phyloP scores from a whole-genome alignment of 2,113 vertebrate genomes.

The Pachycephala philippinensis region DNA sequence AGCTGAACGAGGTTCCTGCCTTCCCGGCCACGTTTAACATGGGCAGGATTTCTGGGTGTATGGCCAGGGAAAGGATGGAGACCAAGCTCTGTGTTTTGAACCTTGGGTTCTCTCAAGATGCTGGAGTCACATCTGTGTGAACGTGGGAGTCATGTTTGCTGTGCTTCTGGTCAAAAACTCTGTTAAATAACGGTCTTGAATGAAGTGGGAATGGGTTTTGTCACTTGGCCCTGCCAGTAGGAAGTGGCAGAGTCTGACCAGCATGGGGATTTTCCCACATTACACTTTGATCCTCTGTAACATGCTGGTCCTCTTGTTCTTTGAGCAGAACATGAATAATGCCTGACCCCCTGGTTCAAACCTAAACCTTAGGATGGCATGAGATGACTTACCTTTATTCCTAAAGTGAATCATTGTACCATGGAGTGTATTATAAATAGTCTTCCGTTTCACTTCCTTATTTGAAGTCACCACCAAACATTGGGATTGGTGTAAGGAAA shows the following conservation, averaged over 20 bases:
- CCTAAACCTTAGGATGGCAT: neutral
- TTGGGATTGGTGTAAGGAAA: neutral
- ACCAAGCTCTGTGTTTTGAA: neutral
- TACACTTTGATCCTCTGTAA: neutral
- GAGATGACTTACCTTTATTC: neutral
- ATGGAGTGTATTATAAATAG: neutral
- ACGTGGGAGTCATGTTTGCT: accelerated
- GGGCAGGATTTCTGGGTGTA: neutral
- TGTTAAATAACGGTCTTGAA: neutral
- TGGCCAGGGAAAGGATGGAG: neutral
- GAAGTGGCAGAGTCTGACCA: neutral
- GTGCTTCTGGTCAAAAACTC: neutral
- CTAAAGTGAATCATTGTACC: neutral
- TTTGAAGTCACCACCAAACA: neutral
- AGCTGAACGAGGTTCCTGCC: neutral
- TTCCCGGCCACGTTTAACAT: accelerated
- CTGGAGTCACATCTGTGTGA: accelerated
- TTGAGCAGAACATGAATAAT: neutral
- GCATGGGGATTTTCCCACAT: accelerated
- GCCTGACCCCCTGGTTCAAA: neutral
- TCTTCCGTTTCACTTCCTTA: neutral
- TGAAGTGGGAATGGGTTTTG: neutral
- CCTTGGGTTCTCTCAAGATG: neutral
- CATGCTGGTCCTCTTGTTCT: accelerated
- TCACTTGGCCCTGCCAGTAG: neutral